These are phyloP conservation scores for Calypte anna DNA, from an alignment of 2,113 vertebrate genomes.

Conservation along the genomic window DNA sequence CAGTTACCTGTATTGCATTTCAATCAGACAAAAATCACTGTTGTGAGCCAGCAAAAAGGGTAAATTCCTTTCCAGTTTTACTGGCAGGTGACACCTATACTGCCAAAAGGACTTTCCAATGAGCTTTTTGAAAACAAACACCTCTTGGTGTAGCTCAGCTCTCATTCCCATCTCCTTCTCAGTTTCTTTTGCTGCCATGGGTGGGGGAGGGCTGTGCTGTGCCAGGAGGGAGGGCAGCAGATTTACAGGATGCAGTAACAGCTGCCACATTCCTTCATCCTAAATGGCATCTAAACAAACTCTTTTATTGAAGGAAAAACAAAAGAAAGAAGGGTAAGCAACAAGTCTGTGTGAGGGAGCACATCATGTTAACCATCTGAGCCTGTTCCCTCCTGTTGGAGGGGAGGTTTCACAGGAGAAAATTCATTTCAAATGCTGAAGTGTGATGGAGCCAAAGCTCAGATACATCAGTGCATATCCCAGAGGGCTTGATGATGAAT, in stretches of 20 bases:
- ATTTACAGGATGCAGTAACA: neutral
- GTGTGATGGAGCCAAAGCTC: neutral
- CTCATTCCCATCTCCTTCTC: neutral
- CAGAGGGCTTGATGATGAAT: neutral
- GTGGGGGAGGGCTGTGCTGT: neutral
- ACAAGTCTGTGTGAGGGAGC: neutral
- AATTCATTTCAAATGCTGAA: neutral
- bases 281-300: constrained; percentile 22
- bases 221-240: neutral
- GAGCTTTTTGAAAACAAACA: neutral
- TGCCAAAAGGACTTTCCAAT: neutral
- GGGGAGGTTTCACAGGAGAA: neutral
- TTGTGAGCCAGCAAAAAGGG: neutral
- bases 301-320: neutral
- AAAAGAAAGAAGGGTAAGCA: neutral
- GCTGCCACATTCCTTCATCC: neutral
- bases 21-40: neutral
- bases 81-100: neutral
- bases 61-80: neutral
- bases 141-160: neutral
- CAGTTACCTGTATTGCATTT: neutral
- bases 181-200: neutral
- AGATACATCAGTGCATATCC: neutral
- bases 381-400: neutral
- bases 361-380: neutral